These are phyloP conservation scores for Sesamia nonagrioides DNA, from an alignment of 1,140 invertebrate species.

Conservation along the genomic window DNA sequence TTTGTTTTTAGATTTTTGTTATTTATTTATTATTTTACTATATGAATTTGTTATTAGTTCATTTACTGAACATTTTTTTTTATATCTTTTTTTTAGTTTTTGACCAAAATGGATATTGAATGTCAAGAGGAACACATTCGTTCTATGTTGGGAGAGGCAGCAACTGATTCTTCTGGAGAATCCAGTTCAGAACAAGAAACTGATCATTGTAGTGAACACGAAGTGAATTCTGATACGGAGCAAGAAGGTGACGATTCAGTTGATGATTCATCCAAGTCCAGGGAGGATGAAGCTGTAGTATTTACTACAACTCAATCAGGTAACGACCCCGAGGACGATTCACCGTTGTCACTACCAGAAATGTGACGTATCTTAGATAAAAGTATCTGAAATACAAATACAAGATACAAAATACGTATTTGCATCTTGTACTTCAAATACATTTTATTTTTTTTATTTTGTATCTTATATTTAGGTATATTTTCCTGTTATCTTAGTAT, in stretches of 20 bases:
- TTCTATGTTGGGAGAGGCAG: conserved; percentile 7
- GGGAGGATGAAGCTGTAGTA: conserved; percentile 14
- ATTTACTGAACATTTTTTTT: conserved; percentile 5
- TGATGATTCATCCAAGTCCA: conserved; percentile 15
- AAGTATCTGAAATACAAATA: too few species aligned
- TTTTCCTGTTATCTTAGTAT: too few species aligned
- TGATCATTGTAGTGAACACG: conserved; percentile 26
- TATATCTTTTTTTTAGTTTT: conserved; percentile 10
- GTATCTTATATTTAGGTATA: too few species aligned
- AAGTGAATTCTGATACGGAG: conserved; percentile 12
- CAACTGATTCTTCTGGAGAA: conserved; percentile 22
- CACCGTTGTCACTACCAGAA: neutral
- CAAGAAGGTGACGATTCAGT: conserved; percentile 28
- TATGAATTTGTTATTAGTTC: neutral
- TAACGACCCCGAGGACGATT: conserved; percentile 27
- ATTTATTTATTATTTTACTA: conserved; percentile 1
- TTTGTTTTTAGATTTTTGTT: too few species aligned
- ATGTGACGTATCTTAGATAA: too few species aligned
- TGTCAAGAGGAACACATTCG: too few species aligned
- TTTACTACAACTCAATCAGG: conserved; percentile 12
- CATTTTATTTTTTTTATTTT: too few species aligned
- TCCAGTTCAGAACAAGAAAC: conserved; percentile 32
- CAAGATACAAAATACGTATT: too few species aligned
- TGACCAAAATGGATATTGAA: neutral
- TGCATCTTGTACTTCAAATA: too few species aligned